Conservation (phyloP, 2,888 invertebrate species). For the Hololepta plana region DNA sequence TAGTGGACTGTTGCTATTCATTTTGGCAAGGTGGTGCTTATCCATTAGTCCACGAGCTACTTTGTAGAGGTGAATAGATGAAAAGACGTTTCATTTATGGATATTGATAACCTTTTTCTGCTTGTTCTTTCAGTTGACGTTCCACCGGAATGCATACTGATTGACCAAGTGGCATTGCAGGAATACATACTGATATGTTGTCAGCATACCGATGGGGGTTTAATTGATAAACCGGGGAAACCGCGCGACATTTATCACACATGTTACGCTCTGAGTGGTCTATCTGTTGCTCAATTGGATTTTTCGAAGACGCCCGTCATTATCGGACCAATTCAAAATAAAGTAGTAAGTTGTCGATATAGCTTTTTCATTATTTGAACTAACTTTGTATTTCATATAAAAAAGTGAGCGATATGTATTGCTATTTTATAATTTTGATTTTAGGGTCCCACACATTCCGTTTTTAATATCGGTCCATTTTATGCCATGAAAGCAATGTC, state of each 20-base stretch:
- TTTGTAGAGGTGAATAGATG: slow-evolving; percentile 27
- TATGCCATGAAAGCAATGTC: slow-evolving; percentile 31
- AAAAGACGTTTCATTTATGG: slow-evolving; percentile 8
- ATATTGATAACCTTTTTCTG: slow-evolving; percentile 9
- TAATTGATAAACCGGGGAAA: slow-evolving; percentile 92
- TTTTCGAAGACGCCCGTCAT: no score
- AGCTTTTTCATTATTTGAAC: neutral
- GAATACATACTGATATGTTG: slow-evolving; percentile 90
- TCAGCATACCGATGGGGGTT: slow-evolving; percentile 72
- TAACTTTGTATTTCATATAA: neutral
- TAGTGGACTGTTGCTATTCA: slow-evolving; percentile 97
- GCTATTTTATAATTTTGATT: slow-evolving; percentile 12
- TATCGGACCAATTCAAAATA: slow-evolving; percentile 49
- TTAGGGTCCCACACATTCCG: slow-evolving; percentile 54
- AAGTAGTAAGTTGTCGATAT: slow-evolving; percentile 37
- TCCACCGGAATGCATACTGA: slow-evolving; percentile 45
- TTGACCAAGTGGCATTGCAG: slow-evolving; percentile 76
- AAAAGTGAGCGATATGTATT: slow-evolving; percentile 1
- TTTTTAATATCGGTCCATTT: slow-evolving; percentile 65
- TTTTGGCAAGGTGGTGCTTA: slow-evolving; percentile 97
- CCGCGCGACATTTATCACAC: slow-evolving; percentile 89
- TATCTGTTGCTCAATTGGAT: slow-evolving; percentile 77
- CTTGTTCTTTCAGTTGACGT: slow-evolving; percentile 27
- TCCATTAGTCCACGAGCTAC: slow-evolving; percentile 65
- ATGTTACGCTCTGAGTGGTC: slow-evolving; percentile 87